phyloP scores from a whole-genome alignment of 2,888 invertebrate species.

The Chrysolina haemoptera region DNA sequence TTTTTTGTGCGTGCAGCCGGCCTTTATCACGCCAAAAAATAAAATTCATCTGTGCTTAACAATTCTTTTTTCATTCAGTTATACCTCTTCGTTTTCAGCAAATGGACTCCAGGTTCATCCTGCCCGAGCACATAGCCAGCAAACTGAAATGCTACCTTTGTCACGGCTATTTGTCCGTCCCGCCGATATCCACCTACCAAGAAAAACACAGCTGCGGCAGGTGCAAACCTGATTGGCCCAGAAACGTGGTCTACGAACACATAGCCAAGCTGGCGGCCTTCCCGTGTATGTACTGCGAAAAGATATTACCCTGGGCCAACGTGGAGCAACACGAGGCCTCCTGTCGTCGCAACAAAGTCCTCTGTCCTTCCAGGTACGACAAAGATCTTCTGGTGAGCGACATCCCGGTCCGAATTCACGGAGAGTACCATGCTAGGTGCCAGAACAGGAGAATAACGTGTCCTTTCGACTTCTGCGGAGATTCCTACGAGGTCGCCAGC shows the following conservation, averaged over 20 bases:
- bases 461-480: constrained; percentile 44
- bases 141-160: constrained; percentile 46
- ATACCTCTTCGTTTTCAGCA: constrained; percentile 20
- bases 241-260: constrained; percentile 49
- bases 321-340: constrained; percentile 41
- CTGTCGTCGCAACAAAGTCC: constrained; percentile 37
- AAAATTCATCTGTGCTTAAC: too few relatives aligned
- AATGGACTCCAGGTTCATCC: neutral
- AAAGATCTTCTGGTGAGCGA: neutral
- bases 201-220: constrained; percentile 46
- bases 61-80: too few relatives aligned
- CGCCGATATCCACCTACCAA: constrained; percentile 42
- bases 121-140: constrained; percentile 8
- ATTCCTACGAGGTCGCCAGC: constrained; percentile 31
- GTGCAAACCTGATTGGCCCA: constrained; percentile 46
- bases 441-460: constrained; percentile 37
- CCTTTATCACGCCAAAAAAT: too few relatives aligned
- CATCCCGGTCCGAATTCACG: constrained; percentile 1
- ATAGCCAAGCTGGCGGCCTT: constrained; percentile 46
- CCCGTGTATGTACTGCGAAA: constrained; percentile 51
- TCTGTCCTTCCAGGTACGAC: constrained; percentile 36
- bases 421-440: constrained; percentile 46
- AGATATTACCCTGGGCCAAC: constrained; percentile 36
- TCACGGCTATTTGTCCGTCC: constrained; percentile 44
- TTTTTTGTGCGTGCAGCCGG: too few relatives aligned